phyloP scores from a whole-genome alignment of 2,888 invertebrate genomes.

The Tineola bisselliella region DNA sequence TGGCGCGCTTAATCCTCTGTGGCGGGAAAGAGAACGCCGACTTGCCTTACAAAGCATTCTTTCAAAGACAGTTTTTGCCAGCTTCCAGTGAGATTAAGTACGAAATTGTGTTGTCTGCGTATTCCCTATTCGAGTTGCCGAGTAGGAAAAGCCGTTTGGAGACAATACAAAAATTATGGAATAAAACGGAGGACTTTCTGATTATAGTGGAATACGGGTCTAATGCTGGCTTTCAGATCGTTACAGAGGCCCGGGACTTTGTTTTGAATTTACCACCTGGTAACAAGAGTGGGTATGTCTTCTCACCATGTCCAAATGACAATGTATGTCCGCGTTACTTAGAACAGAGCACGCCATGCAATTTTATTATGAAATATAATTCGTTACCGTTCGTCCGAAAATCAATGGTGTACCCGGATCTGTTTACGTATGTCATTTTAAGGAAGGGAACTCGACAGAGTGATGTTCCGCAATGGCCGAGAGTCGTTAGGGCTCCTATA shows the following conservation, averaged over 20 bases:
- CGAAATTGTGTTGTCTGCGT: constrained; percentile 84
- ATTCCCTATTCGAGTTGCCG: constrained; percentile 83
- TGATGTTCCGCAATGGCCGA: constrained; percentile 76
- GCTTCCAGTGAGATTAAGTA: constrained; percentile 70
- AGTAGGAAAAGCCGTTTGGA: constrained; percentile 72
- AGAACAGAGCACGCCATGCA: constrained; percentile 77
- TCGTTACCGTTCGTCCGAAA: constrained; percentile 60
- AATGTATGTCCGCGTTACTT: constrained; percentile 76
- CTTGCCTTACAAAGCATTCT: constrained; percentile 69
- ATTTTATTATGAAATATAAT: constrained; percentile 74
- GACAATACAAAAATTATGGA: constrained; percentile 82
- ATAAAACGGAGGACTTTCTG: constrained; percentile 83
- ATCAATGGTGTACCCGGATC: constrained; percentile 55
- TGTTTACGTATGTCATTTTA: constrained; percentile 83
- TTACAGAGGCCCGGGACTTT: constrained; percentile 87
- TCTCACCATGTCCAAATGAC: constrained; percentile 91
- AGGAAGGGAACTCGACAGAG: constrained; percentile 73
- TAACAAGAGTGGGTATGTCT: constrained; percentile 67
- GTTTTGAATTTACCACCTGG: constrained; percentile 67
- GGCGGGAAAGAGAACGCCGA: constrained; percentile 72
- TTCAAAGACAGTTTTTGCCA: constrained; percentile 85
- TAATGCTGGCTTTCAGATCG: constrained; percentile 79
- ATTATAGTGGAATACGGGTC: constrained; percentile 87
- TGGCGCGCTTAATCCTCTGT: constrained; percentile 77
- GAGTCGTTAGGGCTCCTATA: constrained; percentile 78